These are phyloP conservation scores for Caenorhabditis becei DNA, from an alignment of 2,888 invertebrate species.

Conservation along the genomic window DNA sequence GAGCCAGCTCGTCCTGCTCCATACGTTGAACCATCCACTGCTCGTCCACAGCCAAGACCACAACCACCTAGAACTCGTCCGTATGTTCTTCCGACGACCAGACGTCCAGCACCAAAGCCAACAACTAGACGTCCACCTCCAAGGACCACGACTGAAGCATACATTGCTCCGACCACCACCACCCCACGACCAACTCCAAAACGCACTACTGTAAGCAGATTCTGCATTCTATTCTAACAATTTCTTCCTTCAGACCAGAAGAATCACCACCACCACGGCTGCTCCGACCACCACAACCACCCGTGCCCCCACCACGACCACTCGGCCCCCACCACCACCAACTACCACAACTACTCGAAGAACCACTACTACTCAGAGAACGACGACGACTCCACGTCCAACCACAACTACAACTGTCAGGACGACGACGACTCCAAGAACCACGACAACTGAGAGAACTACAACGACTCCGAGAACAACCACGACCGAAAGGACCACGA, in stretches of 20 bases:
- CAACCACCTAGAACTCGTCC: slow-evolving; percentile 49
- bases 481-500: slow-evolving; percentile 1
- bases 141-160: slow-evolving; percentile 30
- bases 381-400: slow-evolving; percentile 42
- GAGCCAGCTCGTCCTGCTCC: slow-evolving; percentile 29
- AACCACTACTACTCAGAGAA: slow-evolving; percentile 31
- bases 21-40: slow-evolving; percentile 39
- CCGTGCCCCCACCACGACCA: slow-evolving; percentile 26
- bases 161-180: slow-evolving; percentile 47
- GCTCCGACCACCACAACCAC: slow-evolving; percentile 43
- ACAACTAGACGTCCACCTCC: slow-evolving; percentile 26
- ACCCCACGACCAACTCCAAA: slow-evolving; percentile 46
- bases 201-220: slow-evolving; percentile 44
- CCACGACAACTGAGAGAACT: slow-evolving; percentile 34
- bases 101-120: slow-evolving; percentile 26
- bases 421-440: slow-evolving; percentile 29
- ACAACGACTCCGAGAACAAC: slow-evolving; percentile 34
- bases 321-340: slow-evolving; percentile 25
- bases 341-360: slow-evolving; percentile 38
- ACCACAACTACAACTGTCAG: slow-evolving; percentile 23
- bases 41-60: slow-evolving; percentile 47
- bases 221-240: slow-evolving; percentile 16
- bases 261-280: slow-evolving; percentile 43
- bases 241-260: slow-evolving; percentile 29
- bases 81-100: slow-evolving; percentile 38